Evolutionary conservation across 2,113 vertebrate species (phyloP).

Genomic region (Planiliza haematocheilus): DNA sequence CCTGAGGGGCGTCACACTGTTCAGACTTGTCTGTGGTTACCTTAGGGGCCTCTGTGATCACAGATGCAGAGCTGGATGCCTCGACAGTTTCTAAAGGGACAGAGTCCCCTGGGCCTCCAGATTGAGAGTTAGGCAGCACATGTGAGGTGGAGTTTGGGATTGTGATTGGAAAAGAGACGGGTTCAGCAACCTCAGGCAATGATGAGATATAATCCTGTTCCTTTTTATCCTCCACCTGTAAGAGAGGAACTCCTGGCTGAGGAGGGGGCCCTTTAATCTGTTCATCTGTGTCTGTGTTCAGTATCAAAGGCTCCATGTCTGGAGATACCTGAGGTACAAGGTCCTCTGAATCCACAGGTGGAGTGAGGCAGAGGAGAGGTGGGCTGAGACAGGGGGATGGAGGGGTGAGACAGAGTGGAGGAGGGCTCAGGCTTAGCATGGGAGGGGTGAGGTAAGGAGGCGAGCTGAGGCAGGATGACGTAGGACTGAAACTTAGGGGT

Average conservation of each 20-base stretch:
- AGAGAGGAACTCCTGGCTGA: slow-evolving; percentile 54
- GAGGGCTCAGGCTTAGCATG: slow-evolving; percentile 75
- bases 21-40: slow-evolving; percentile 47
- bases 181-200: slow-evolving; percentile 62
- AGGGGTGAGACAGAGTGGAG: slow-evolving; percentile 68
- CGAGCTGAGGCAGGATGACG: slow-evolving; percentile 76
- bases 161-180: slow-evolving; percentile 73
- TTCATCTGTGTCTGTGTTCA: slow-evolving; percentile 58
- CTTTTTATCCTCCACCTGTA: slow-evolving; percentile 56
- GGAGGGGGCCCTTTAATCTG: slow-evolving; percentile 51
- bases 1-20: slow-evolving; percentile 27
- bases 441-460: slow-evolving; percentile 78
- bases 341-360: slow-evolving; percentile 61
- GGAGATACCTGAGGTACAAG: slow-evolving; percentile 70
- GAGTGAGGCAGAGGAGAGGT: slow-evolving; percentile 77
- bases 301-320: slow-evolving; percentile 65
- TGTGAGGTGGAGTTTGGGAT: slow-evolving; percentile 61
- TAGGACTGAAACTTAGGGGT: slow-evolving; percentile 73
- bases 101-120: slow-evolving; percentile 35
- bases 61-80: slow-evolving; percentile 45
- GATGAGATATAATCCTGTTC: slow-evolving; percentile 55
- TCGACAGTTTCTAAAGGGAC: slow-evolving; percentile 33
- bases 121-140: slow-evolving; percentile 49
- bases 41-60: slow-evolving; percentile 51
- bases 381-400: slow-evolving; percentile 73